Percentiles rank a stretch among this genome's conserved stretches.
Evolutionary conservation across 2,888 invertebrate species (phyloP).

Genomic region (Isoperla grammatica): DNA sequence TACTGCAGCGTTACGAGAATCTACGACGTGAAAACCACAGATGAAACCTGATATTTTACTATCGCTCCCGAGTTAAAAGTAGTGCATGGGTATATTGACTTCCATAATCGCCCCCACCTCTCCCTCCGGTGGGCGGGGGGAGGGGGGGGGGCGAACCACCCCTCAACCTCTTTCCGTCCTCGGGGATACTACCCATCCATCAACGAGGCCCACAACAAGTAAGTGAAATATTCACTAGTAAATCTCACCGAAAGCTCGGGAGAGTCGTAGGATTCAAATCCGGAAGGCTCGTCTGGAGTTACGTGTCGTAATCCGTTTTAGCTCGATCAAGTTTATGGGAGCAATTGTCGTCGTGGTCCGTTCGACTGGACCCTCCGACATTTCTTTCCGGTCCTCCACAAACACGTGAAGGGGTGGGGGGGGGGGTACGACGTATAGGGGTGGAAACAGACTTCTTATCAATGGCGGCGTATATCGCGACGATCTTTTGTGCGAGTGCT

Average conservation of each 20-base stretch:
- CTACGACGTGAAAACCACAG: slow-evolving; percentile 6
- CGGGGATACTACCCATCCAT: slow-evolving; percentile 9
- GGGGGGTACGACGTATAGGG: too few species aligned
- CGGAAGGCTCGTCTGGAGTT: not conserved
- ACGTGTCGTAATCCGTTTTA: too few species aligned
- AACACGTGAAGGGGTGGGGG: too few species aligned
- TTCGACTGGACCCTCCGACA: too few species aligned
- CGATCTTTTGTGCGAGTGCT: too few species aligned
- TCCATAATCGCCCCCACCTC: slow-evolving; percentile 4
- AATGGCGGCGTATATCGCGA: too few species aligned
- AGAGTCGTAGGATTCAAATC: slow-evolving; percentile 14
- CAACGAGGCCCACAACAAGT: slow-evolving; percentile 17
- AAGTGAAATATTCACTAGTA: slow-evolving; percentile 17
- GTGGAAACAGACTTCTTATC: too few species aligned
- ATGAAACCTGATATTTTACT: slow-evolving; percentile 16
- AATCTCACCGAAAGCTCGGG: slow-evolving; percentile 8
- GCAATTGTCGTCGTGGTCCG: too few species aligned
- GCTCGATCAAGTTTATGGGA: too few species aligned
- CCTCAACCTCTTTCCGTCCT: slow-evolving; percentile 4
- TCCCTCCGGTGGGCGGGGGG: not conserved
- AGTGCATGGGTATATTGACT: slow-evolving; percentile 15
- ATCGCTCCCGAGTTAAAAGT: not conserved
- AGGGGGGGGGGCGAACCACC: not conserved
- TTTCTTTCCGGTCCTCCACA: too few species aligned
- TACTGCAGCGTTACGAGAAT: slow-evolving; percentile 2